These are phyloP conservation scores for Mechanitis messenoides DNA, from an alignment of 2,888 invertebrate species.

Conservation along the genomic window DNA sequence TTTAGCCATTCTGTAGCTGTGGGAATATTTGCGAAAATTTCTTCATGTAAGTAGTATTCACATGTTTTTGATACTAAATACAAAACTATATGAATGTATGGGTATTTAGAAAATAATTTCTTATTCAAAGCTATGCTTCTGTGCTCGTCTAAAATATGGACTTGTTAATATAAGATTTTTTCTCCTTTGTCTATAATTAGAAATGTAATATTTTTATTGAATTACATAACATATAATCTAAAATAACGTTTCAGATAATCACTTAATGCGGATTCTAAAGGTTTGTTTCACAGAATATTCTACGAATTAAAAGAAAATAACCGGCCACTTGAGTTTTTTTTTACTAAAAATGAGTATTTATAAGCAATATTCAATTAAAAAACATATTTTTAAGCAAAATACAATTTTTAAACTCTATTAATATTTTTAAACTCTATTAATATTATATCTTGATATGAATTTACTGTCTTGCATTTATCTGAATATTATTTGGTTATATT, in stretches of 20 bases:
- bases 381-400: constrained; percentile 1
- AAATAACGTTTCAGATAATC: constrained; percentile 11
- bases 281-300: neutral
- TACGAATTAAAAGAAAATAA: constrained; percentile 5
- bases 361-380: neutral
- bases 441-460: too few species aligned
- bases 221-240: too few species aligned
- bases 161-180: too few species aligned
- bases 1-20: constrained; percentile 28
- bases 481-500: too few species aligned
- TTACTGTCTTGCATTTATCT: too few species aligned
- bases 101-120: too few species aligned
- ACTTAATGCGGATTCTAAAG: constrained; percentile 9
- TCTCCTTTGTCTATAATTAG: too few species aligned
- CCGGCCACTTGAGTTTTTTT: neutral
- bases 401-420: constrained; percentile 8
- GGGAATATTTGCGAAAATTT: constrained; percentile 24
- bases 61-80: too few species aligned
- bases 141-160: too few species aligned
- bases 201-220: too few species aligned
- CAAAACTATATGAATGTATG: neutral
- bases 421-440: too few species aligned
- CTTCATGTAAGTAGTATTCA: constrained; percentile 3
- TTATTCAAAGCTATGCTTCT: too few species aligned
- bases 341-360: neutral